Evolutionary conservation across 2,888 invertebrate genomes (phyloP), one percentile per base, ranked within the genome.

Genomic region (Coleophora deauratella): DNA sequence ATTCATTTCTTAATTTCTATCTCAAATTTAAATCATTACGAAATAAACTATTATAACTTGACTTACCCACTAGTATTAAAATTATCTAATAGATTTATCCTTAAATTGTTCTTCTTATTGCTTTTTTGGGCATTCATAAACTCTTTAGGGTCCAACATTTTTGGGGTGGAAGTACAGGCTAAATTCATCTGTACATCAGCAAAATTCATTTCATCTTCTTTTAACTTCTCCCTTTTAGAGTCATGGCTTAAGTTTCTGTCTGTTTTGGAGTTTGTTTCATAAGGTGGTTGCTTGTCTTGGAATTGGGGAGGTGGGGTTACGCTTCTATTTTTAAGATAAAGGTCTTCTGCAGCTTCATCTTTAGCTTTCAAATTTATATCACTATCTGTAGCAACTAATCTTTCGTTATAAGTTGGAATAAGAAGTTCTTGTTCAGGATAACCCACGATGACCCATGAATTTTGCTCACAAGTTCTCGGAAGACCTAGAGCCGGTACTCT

Each of bases 151-250:
- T 78, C 70, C 40, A 85, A 56, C 76, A 85, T 84, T 64, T 84
- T 87, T 37, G 86, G 86, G 32, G 86, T 87, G 0, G 86, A 87
- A 1, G 79, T 84, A 51, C 84, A 86, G 32, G 76, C 84, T 48
- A 82, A 51, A 50, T 84, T 77, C 46, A 86, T 57, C 43, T 85
- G 84, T 33, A 78, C 65, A 42, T 86, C 85, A 35, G 59, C 60
- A 38, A 85, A 85, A 49, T 79, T 70, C 37, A 75, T 51, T 38
- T 73, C 67, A 10, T 73, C 65, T 13, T 71, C 70, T 79, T 85
- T 85, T 74, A 84, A 82, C 43, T 84, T 85, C 44, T 84, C 85
- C 44, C 81, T 66, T 54, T 85, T 85, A 1, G 79, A 73, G 48
- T 85, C 84, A 45, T 81, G 78, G 28, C 77, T 74, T 48, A 82